phyloP scores from a whole-genome alignment of 1,140 invertebrate genomes.

The Drosophila navojoa region DNA sequence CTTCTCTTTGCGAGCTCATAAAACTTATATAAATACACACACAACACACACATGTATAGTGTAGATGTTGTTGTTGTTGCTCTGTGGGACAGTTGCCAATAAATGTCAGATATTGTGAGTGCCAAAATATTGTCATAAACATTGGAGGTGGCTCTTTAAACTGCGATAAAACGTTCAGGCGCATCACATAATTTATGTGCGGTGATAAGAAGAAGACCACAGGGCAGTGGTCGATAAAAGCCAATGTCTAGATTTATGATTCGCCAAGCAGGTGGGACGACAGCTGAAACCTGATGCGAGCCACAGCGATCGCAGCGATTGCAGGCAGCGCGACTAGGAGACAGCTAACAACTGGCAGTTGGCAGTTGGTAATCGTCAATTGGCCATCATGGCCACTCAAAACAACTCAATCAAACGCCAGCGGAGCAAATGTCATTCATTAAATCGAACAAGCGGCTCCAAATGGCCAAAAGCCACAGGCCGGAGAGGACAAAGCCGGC shows the following conservation, averaged over 20 bases:
- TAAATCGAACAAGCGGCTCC: conserved; percentile 61
- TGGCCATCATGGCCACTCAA: conserved; percentile 71
- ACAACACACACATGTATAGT: not conserved
- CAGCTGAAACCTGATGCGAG: conserved; percentile 7
- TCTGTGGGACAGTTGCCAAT: conserved; percentile 69
- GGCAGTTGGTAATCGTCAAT: conserved; percentile 56
- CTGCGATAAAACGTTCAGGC: conserved; percentile 78
- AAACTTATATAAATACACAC: conserved; percentile 44
- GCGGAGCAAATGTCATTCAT: conserved; percentile 73
- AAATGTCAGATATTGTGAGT: conserved; percentile 61
- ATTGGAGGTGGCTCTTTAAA: conserved; percentile 64
- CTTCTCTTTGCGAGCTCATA: conserved; percentile 51
- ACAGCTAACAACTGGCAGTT: conserved; percentile 28
- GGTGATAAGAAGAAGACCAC: conserved; percentile 54
- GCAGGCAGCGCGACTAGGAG: not conserved
- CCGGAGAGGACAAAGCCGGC: conserved; percentile 41
- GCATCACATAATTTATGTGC: conserved; percentile 74
- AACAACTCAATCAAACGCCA: conserved; percentile 79
- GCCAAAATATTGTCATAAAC: conserved; percentile 79
- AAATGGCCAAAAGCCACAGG: conserved; percentile 52
- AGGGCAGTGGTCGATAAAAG: conserved; percentile 46
- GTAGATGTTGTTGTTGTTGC: conserved; percentile 7
- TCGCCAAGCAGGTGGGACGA: conserved; percentile 9
- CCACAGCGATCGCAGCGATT: conserved; percentile 9
- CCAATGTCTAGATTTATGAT: conserved; percentile 29